Conservation (phyloP, 37 sponge, comb jelly and placozoan species). For the Geodia barretti region DNA sequence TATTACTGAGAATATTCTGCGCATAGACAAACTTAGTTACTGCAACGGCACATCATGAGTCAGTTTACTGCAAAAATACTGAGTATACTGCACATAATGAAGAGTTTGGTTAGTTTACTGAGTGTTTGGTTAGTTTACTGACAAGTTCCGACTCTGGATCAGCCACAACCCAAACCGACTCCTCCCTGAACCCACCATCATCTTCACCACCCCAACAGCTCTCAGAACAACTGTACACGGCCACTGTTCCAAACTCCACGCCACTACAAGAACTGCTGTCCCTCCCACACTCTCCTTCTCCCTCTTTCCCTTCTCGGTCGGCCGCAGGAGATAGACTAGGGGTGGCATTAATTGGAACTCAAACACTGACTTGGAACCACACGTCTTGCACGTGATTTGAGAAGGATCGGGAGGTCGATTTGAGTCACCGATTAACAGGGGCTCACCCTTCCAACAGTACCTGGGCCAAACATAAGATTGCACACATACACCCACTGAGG, state of each 20-base stretch:
- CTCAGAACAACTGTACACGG: conserved; percentile 69
- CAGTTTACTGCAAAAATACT: too few species aligned
- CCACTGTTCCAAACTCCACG: conserved; percentile 79
- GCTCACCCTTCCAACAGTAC: conserved; percentile 37
- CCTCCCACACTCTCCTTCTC: background rate
- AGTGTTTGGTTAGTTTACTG: too few species aligned
- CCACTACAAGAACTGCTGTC: background rate
- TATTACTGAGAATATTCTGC: too few species aligned
- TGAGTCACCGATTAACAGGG: conserved; percentile 21
- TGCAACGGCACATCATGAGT: too few species aligned
- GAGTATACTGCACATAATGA: too few species aligned
- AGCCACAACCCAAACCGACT: conserved; percentile 39
- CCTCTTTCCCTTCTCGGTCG: background rate
- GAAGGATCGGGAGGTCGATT: background rate
- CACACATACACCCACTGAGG: background rate
- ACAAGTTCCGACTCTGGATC: conserved; percentile 56
- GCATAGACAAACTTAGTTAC: too few species aligned
- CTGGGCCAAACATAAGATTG: conserved; percentile 1
- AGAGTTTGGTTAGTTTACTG: too few species aligned
- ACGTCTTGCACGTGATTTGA: conserved; percentile 33
- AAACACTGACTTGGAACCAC: conserved; percentile 59
- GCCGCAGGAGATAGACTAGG: conserved; percentile 61
- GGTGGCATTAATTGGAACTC: conserved; percentile 86
- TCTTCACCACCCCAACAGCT: conserved; percentile 74
- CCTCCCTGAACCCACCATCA: conserved; percentile 25